Evolutionary conservation across 2,113 vertebrate species (phyloP).

Genomic region (Tonatia bakeri): DNA sequence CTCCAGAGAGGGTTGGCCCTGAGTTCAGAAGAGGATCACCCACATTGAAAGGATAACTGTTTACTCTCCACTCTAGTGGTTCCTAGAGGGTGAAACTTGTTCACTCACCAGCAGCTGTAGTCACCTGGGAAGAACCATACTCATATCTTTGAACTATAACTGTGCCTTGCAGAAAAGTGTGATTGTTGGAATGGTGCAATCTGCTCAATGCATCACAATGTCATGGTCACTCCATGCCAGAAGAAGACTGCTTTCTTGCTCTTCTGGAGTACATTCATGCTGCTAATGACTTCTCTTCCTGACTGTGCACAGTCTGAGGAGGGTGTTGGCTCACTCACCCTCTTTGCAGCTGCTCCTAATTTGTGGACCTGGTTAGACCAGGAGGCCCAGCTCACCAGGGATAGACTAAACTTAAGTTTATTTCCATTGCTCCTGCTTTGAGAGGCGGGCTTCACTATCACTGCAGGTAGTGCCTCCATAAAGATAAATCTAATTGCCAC

Average conservation of each 20-base stretch:
- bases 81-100: not conserved
- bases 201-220: not conserved
- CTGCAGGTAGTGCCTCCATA: not conserved
- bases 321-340: not conserved
- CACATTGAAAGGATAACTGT: not conserved
- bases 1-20: not conserved
- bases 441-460: not conserved
- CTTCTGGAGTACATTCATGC: not conserved
- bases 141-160: not conserved
- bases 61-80: not conserved
- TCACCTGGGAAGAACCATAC: not conserved
- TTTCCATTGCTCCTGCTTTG: not conserved
- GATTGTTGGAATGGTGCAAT: not conserved
- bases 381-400: not conserved
- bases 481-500: not conserved
- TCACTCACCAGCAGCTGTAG: not conserved
- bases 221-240: not conserved
- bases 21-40: not conserved
- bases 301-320: not conserved
- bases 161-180: not conserved
- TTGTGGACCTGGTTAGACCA: not conserved
- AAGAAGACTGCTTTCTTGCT: not conserved
- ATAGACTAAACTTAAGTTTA: not conserved
- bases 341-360: not conserved
- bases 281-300: not conserved